Evolutionary conservation across 2,797 vertebrate species (phyloP).

Genomic region (Pipistrellus nathusii): DNA sequence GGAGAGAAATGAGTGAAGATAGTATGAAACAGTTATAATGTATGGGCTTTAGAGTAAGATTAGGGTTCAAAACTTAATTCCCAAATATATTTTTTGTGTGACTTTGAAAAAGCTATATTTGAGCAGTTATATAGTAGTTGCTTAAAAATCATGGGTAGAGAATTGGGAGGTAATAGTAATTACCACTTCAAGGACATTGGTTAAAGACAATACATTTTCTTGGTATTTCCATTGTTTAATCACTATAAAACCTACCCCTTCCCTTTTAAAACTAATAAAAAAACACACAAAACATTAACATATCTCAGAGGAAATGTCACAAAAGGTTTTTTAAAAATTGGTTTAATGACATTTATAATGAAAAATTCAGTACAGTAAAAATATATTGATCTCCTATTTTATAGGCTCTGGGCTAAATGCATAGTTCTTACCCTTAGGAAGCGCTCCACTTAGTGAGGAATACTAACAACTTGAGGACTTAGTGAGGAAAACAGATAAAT

Average conservation of each 20-base stretch:
- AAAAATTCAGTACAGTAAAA: not conserved
- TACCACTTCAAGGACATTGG: constrained; percentile 9
- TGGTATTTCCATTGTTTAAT: constrained; percentile 30
- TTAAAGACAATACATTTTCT: not conserved
- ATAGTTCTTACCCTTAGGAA: too few relatives aligned
- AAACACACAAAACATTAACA: not conserved
- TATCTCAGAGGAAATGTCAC: constrained; percentile 12
- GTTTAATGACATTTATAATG: not conserved
- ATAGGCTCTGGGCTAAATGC: not conserved
- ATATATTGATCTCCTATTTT: constrained; percentile 5
- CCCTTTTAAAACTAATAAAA: not conserved
- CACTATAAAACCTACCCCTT: not conserved
- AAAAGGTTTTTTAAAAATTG: not conserved
- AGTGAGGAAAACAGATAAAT: too few relatives aligned
- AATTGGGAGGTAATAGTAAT: not conserved
- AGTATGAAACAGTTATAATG: not conserved
- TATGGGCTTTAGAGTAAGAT: constrained; percentile 17
- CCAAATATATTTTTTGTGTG: constrained; percentile 1
- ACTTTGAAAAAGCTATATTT: constrained; percentile 44
- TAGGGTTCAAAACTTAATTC: constrained; percentile 37
- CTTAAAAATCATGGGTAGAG: not conserved
- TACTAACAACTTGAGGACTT: too few relatives aligned
- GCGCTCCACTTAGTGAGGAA: too few relatives aligned
- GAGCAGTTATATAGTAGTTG: not conserved
- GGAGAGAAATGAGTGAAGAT: not conserved